Evolutionary conservation across 92 coral and sea anemone species (phyloP).

Genomic region (Zoanthus sansibaricus): DNA sequence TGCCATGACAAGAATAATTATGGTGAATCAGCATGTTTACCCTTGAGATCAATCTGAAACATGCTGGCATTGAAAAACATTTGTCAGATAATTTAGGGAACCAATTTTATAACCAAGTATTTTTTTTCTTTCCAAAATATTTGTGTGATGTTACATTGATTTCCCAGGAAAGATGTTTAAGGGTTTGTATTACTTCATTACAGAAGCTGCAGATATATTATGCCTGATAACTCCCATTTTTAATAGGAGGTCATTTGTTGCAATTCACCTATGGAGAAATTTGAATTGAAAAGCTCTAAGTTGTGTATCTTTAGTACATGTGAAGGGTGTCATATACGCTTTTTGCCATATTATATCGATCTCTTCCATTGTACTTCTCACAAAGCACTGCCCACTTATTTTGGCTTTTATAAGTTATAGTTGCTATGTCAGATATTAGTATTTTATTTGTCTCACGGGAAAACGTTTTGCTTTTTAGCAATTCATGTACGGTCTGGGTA

Average conservation of each 20-base stretch:
- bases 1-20: neutral
- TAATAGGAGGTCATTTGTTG: too few species aligned
- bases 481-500: too few species aligned
- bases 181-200: constrained; percentile 3
- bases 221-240: constrained; percentile 1
- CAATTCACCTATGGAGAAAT: too few species aligned
- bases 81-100: neutral
- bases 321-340: constrained; percentile 5
- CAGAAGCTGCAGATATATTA: neutral
- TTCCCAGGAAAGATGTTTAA: constrained; percentile 13
- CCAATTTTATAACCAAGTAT: neutral
- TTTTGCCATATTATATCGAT: constrained; percentile 23
- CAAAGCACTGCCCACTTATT: constrained; percentile 22
- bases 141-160: too few species aligned
- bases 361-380: constrained; percentile 12
- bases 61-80: neutral
- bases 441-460: neutral
- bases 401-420: neutral
- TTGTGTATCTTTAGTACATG: constrained; percentile 28
- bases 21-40: neutral
- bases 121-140: too few species aligned
- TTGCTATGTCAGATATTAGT: neutral
- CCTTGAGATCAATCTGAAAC: neutral
- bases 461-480: neutral
- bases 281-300: constrained; percentile 18